Evolutionary conservation across 2,113 vertebrate genomes (phyloP), one percentile per base, ranked within the genome.

Genomic region (Ciconia boyciana): DNA sequence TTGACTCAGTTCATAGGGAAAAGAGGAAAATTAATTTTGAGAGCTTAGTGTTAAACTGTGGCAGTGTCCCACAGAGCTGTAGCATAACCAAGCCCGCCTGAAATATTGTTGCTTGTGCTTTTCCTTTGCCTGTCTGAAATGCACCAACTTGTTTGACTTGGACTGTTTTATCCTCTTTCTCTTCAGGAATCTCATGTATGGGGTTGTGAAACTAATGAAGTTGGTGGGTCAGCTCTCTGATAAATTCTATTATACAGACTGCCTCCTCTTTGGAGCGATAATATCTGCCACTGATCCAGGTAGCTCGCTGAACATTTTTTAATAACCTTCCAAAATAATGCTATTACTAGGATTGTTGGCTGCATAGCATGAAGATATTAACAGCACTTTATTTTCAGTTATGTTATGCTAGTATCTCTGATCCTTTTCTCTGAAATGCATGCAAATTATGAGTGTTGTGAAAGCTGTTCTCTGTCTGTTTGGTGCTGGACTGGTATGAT

Each of bases 201-300:
- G 99, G 8, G 99, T 99, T 97, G 99, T 99, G 92, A 99, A 99
- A 93, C 98, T 99, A 89, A 99, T 99, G 99, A 99, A 99, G 93
- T 91, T 98, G 83, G 98, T 99, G 25, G 99, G 99, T 46, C 99
- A 99, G 94, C 98, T 99, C 55, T 98, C 98, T 5, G 99, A 98
- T 96, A 99, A 99, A 96, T 99, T 99, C 96, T 99, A 99, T 97
- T 99, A 99, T 91, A 99, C 99, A 0, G 99, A 99, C 97, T 99
- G 99, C 93, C 99, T 99, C 51, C 99, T 99, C 97, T 99, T 99
- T 77, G 99, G 99, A 83, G 99, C 99, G 2, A 98, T 99, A 82
- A 99, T 99, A 97, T 99, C 99, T 61, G 99, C 99, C 89, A 99
- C 99, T 83, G 99, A 99, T 97, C 99, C 99, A 98, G 99, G 99